These are phyloP conservation scores for Callopanchax toddi DNA, from an alignment of 2,113 vertebrate species.

Conservation along the genomic window DNA sequence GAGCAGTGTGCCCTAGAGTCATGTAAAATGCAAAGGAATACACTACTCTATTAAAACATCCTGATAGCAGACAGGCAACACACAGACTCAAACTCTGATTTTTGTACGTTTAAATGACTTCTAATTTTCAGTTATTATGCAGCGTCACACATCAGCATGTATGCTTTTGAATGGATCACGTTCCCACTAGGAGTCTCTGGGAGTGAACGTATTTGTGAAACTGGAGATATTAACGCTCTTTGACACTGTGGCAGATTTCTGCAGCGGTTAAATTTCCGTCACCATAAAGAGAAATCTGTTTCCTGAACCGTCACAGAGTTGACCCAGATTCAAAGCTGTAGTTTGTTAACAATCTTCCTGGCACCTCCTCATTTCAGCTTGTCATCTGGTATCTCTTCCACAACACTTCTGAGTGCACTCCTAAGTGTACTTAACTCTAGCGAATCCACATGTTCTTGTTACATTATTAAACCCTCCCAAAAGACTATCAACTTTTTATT, in stretches of 20 bases:
- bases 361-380: slow-evolving; percentile 48
- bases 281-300: slow-evolving; percentile 28
- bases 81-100: slow-evolving; percentile 27
- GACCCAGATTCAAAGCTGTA: slow-evolving; percentile 51
- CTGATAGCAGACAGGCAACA: slow-evolving; percentile 68
- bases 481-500: slow-evolving; percentile 68
- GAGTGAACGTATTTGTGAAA: slow-evolving; percentile 3
- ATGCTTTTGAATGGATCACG: slow-evolving; percentile 31
- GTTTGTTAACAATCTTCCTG: slow-evolving; percentile 54
- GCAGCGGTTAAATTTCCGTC: slow-evolving; percentile 18
- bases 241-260: background rate
- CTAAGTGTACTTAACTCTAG: slow-evolving; percentile 72
- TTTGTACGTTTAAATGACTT: slow-evolving; percentile 33
- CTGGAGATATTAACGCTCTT: slow-evolving; percentile 3
- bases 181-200: slow-evolving; percentile 14
- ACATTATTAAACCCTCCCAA: slow-evolving; percentile 75
- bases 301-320: slow-evolving; percentile 20
- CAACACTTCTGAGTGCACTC: slow-evolving; percentile 70
- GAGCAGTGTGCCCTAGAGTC: slow-evolving; percentile 89
- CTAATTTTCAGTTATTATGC: slow-evolving; percentile 37
- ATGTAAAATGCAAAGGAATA: slow-evolving; percentile 93
- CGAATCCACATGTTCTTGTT: slow-evolving; percentile 63
- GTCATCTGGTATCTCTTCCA: slow-evolving; percentile 64
- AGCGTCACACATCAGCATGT: slow-evolving; percentile 38
- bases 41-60: slow-evolving; percentile 82